phyloP scores from a whole-genome alignment of 2,113 vertebrate species.

The Gymnarchus niloticus region DNA sequence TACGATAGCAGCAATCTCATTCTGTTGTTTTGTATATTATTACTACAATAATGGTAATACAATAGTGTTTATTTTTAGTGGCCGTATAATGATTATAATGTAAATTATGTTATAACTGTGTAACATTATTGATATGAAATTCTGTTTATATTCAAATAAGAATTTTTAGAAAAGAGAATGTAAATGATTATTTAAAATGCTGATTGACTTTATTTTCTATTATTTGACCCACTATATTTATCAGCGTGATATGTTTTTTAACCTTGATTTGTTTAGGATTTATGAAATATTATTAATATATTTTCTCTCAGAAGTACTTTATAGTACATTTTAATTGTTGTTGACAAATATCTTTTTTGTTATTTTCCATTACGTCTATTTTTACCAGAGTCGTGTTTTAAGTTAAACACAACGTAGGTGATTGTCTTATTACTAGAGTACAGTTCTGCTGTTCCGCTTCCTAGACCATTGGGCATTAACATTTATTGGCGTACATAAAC shows the following conservation, averaged over 20 bases:
- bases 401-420: not conserved
- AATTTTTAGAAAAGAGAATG: too few species aligned
- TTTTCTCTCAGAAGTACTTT: too few species aligned
- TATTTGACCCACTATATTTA: not conserved
- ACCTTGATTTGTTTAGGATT: too few species aligned
- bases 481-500: slow-evolving; percentile 24
- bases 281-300: too few species aligned
- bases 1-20: not conserved
- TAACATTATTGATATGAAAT: too few species aligned
- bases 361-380: not conserved
- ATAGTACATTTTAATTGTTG: not conserved
- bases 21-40: not conserved
- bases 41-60: not conserved
- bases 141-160: too few species aligned
- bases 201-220: not conserved
- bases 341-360: too few species aligned
- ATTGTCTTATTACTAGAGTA: not conserved
- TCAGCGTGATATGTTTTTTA: not conserved
- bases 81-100: not conserved
- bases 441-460: not conserved
- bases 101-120: not conserved
- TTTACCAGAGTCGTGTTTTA: not conserved
- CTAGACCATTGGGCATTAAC: slow-evolving; percentile 31
- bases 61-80: not conserved
- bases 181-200: too few species aligned